phyloP scores from a whole-genome alignment of 2,888 invertebrate genomes.

The Meta bourneti region DNA sequence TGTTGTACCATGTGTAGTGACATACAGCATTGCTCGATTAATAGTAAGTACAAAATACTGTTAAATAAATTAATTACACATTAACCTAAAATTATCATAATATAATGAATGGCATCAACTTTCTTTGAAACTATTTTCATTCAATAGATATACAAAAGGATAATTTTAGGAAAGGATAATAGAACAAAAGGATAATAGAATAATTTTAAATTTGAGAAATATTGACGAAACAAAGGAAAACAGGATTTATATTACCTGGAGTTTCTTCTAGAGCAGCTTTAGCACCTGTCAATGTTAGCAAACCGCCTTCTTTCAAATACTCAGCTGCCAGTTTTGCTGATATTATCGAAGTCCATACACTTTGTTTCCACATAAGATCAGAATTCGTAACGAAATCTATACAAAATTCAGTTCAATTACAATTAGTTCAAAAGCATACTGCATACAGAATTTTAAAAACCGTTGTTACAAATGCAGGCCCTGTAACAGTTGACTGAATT shows the following conservation, averaged over 20 bases:
- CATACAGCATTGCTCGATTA: too few species aligned
- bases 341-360: slow-evolving; percentile 97
- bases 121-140: neutral
- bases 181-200: neutral
- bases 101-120: too few species aligned
- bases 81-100: too few species aligned
- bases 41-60: too few species aligned
- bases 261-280: slow-evolving; percentile 93
- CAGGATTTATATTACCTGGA: slow-evolving; percentile 83
- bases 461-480: neutral
- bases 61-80: too few species aligned
- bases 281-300: slow-evolving; percentile 96
- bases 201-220: neutral
- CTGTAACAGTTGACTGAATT: too few species aligned
- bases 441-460: neutral
- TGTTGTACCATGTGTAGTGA: too few species aligned
- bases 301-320: slow-evolving; percentile 92
- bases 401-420: neutral
- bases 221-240: neutral
- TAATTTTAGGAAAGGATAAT: too few species aligned
- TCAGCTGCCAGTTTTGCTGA: slow-evolving; percentile 92
- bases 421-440: neutral
- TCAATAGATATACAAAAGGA: neutral
- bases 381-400: slow-evolving; percentile 92
- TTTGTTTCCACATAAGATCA: slow-evolving; percentile 98